Evolutionary conservation across 2,888 invertebrate genomes (phyloP), one percentile per base, ranked within the genome.

Genomic region (Aphidius colemani): DNA sequence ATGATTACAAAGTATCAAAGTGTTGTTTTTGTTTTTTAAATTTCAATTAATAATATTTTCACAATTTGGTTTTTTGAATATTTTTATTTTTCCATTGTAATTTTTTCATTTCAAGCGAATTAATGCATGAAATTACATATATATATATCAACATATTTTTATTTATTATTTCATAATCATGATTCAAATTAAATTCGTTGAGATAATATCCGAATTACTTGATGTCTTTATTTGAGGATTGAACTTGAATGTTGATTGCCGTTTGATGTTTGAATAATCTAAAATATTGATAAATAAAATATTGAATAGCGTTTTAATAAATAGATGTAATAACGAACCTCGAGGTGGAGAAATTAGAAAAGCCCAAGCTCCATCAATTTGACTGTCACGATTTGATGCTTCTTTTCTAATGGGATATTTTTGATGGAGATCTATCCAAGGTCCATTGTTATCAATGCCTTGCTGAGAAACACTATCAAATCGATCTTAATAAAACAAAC

Each of bases 391-490:
- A 7, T 30, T 30, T 63, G 61, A 49, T 63, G 61, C n/a, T 64
- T 59, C 72, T 30, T 83, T 85, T 66, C 83, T 66, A 48, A 57
- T 83, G 1, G 83, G 78, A 66, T 87, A 84, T 63, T 88, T 90
- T 39, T 90, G 82, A 51, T 89, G 83, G 1, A 89, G 89, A 46
- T 90, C 90, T 71, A 90, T 90, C 90, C 90, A 90, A 82, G 90
- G 85, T 1, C 85, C 85, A 30, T 82, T 82, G 46, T 81, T 84
- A 53, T 66, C 66, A 46, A 64, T 58, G 13, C 61, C 64, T 18
- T 63, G 64, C 41, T 51, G 61, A 6, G 59, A 58, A 13, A 63
- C 64, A 9, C 64, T 64, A 30, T 49, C 55, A 5, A 55, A 55
- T 18, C 44, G 13, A 13, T 18, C 55, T 55, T 64, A 53, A 65